Evolutionary conservation across 2,888 invertebrate species (phyloP), one percentile per base, ranked within the genome.

Genomic region (Cataglyphis cursor): DNA sequence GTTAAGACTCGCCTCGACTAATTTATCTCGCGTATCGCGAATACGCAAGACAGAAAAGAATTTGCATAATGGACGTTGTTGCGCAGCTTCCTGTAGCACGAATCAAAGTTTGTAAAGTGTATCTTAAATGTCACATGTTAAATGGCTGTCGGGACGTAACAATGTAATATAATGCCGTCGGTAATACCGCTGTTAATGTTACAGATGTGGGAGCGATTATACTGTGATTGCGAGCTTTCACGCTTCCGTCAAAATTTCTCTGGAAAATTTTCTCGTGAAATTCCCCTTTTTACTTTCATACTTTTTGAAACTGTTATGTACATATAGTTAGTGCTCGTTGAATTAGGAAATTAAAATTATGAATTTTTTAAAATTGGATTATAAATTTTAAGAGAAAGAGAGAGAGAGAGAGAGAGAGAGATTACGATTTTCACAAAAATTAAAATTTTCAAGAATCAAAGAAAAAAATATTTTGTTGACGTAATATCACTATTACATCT

Each of bases 1-100:
- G 87, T 92, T 91, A 92, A 92, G 91, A 90, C 87, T 76, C 82
- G 75, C 75, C 10, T 41, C 85, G 66, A 68, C 89, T 74, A 85
- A 85, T 88, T 89, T 87, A 89, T 90, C 86, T 87, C 84, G 78
- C 65, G 81, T 64, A 57, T 78, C 80, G 85, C 31, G 54, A 28
- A 68, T 48, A 48, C n/a, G 48, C 18, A 8, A 41, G 51, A 70
- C 57, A 31, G 31, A n/a, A 65, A 57, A 68, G 70, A 59, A 70
- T 70, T 70, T 70, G 24, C 59, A 59, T 78, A 78, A 68, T 68
- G 57, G 59, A 59, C 15, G 70, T 44, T 21, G 78, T 44, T 8
- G 59, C 57, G 70, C 78, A 12, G 70, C 41, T 78, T 78, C 78
- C 70, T 78, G 78, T 68, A 48, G n/a, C 78, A 31, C 68, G 57